Base-by-base conservation (phyloP, 2,888 invertebrate genomes). In the Byasa hedistus region DNA sequence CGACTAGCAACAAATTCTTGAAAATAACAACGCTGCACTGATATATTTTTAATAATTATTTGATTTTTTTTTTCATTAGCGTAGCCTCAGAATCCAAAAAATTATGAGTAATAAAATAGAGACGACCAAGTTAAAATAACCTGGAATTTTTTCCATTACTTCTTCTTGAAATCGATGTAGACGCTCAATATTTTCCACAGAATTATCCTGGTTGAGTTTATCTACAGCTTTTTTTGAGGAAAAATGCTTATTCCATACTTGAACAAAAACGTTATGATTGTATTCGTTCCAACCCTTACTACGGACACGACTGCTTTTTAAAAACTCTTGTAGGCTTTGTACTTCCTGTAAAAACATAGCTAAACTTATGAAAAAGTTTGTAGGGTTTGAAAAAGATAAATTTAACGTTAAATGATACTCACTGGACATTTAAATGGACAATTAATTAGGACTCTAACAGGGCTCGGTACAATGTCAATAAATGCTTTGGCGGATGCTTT, bases 271-370 rank as follows among this genome's bases (percentile, higher is more conserved):
- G 59, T 89, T 89, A 75, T 94, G 93, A 71, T 93, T 91, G 66
- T 92, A 93, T 74, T 88, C 85, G 66, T 86, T 81, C 94, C 94
- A 94, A 21, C 93, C 93, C 63, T 93, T 93, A 66, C 91, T 90
- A 54, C 92, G 91, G 36, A 92, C 93, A 39, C 84, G 84, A 71
- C 83, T 92, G 61, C 79, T 81, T 64, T 77, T 80, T 72, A 94
- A 76, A 74, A 93, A 94, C 48, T 92, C 91, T 82, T 93, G 90
- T 76, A 92, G 93, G 57, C 88, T 77, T 79, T 91, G 91, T 10
- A 93, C 92, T 82, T 93, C 93, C 92, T 93, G 68, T 32, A 70
- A 67, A 39, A 59, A 39, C 32, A 32, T 10, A 32, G 32, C 10
- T 32, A 32, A 32, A 32, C 10, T 32, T 32, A 32, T 32, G 27